phyloP scores from a whole-genome alignment of 2,888 invertebrate genomes.

The Tromatobia lineatoria region DNA sequence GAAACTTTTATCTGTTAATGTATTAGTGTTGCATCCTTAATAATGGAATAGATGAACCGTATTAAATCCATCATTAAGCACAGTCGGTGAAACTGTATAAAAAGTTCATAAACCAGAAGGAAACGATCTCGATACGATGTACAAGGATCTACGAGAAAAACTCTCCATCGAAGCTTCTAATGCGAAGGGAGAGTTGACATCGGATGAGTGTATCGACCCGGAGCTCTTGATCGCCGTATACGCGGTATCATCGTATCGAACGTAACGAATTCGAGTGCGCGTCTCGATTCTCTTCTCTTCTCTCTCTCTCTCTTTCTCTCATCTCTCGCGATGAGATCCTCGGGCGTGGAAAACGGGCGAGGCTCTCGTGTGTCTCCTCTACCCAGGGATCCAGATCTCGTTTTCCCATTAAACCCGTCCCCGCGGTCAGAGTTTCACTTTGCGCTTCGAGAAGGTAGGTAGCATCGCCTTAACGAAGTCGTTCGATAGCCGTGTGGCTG shows the following conservation, averaged over 20 bases:
- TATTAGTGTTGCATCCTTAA: neutral
- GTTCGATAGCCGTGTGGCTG: slow-evolving; percentile 48
- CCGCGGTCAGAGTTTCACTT: slow-evolving; percentile 63
- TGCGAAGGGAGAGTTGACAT: slow-evolving; percentile 60
- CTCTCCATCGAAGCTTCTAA: slow-evolving; percentile 49
- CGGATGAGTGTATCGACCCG: slow-evolving; percentile 66
- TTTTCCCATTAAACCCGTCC: slow-evolving; percentile 66
- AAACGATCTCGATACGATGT: slow-evolving; percentile 33
- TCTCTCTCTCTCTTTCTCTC: slow-evolving; percentile 4
- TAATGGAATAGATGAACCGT: neutral
- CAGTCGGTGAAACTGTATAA: slow-evolving; percentile 12
- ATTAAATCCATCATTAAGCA: neutral
- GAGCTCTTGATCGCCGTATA: slow-evolving; percentile 55
- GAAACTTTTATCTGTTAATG: no score
- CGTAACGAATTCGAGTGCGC: slow-evolving; percentile 63
- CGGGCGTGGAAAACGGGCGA: slow-evolving; percentile 69
- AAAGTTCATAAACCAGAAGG: slow-evolving; percentile 56
- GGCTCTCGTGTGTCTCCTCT: slow-evolving; percentile 22
- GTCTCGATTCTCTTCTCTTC: slow-evolving; percentile 1
- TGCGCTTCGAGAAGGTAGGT: slow-evolving; percentile 48
- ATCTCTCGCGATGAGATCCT: slow-evolving; percentile 54
- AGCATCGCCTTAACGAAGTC: slow-evolving; percentile 55
- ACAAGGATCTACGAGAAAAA: slow-evolving; percentile 46
- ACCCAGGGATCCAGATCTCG: slow-evolving; percentile 56
- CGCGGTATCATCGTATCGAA: slow-evolving; percentile 53